Base-by-base conservation (phyloP, 2,888 invertebrate species). In the Eucriotettix oculatus region DNA sequence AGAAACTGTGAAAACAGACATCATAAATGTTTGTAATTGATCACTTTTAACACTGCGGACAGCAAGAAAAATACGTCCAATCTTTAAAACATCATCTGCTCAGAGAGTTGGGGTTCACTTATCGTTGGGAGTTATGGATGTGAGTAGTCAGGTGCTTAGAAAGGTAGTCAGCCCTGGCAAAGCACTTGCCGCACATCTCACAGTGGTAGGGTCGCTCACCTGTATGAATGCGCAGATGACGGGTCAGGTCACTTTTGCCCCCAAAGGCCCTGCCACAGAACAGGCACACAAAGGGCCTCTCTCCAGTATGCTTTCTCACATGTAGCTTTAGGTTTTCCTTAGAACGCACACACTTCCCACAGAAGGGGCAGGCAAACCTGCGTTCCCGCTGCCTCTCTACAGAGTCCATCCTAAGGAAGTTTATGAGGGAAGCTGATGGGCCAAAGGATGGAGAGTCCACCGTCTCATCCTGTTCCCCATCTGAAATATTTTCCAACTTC, bases 131-230 rank as follows among this genome's bases (percentile, higher is more conserved):
- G 58, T 61, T 63, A 75, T 90, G 90, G 68, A 90, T 89, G 76
- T 92, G 91, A 43, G 91, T 92, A 64, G 91, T 91, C 67, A 92
- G 81, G 75, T 92, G 91, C 74, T 92, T 92, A 69, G 90, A 90
- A 61, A 92, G 81, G 71, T 92, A 92, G 73, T 92, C 91, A 59
- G 91, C 91, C 58, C 91, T 80, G 41, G 91, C 91, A 74, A 92
- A 92, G 73, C 90, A 90, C 74, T 91, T 91, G 66, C 90, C 91
- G 74, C 91, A 92, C 73, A 90, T 90, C 74, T 91, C 90, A 76
- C 91, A 92, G 72, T 90, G 90, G 74, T 91, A 92, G 43, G 91
- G 91, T 63, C 91, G 78, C 74, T 91, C 91, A 52, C 91, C 91
- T 12, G 91, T 91, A 72, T 91, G 91, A 65, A 91, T 91, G 65